Evolutionary conservation across 2,797 vertebrate genomes (phyloP), one percentile per base, ranked within the genome.

Genomic region (Ptychadena robeensis): DNA sequence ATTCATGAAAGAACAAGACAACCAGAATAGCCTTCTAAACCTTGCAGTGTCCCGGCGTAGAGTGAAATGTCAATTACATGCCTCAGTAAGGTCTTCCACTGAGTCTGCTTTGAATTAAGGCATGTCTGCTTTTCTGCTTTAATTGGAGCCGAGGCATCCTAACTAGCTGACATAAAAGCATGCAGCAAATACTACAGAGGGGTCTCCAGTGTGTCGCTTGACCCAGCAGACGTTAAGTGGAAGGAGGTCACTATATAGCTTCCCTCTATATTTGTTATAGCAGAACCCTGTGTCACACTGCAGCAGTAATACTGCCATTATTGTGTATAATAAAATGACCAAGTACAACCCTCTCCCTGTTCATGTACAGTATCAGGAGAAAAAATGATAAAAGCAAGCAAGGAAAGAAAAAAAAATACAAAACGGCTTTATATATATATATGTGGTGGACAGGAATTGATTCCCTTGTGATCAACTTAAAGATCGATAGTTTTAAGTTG

Each of bases 1-100:
- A 22, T 75, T 63, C 34, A 66, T 4, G 40, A 66, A 53, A 14
- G 30, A 48, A 32, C 15, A 69, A 28, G 37, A 44, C 40, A 44
- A 40, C 57, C 44, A 76, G 34, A 18, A 40, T 31, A 14, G 74
- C 28, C 9, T 6, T 48, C 30, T 67, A 10, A 34, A 34, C 63
- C 25, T 69, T 44, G 31, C 22, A 66, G 15, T 34, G 34, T 40
- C 34, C n/a, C 44, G 10, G 32, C 27, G 28, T 68, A 69, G 31
- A 79, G 66, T 79, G 32, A 79, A 79, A 70, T 69, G 44, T 61
- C 31, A 48, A 77, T 77, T 25, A 66, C 30, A 15, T 67, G 64
- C 64, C 37, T 65, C 59, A 66, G 64, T 66, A 73, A 73, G 44
- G 48, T 11, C 14, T 57, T 69, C 69, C 44, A 14, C 25, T 14